Conservation (phyloP, 2,888 invertebrate genomes). For the Abrostola triplasia region DNA sequence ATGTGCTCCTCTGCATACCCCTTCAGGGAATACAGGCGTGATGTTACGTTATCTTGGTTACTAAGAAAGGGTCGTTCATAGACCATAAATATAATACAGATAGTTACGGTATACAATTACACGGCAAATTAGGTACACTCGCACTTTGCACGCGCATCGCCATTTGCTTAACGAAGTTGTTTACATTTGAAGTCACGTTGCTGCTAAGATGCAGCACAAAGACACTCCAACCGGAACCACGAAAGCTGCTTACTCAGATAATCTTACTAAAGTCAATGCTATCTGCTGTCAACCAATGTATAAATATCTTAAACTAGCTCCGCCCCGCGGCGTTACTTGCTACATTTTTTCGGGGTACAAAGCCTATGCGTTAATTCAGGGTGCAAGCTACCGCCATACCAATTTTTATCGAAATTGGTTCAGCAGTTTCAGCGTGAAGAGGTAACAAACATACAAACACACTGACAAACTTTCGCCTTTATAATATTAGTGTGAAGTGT, state of each 20-base stretch:
- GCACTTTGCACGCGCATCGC: conserved; percentile 53
- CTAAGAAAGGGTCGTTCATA: background rate
- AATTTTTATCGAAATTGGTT: no score
- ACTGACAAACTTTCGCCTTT: no score
- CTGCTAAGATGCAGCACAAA: conserved; percentile 59
- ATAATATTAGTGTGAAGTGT: no score
- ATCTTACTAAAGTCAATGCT: conserved; percentile 8
- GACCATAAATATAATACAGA: conserved; percentile 8
- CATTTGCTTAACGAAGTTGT: conserved; percentile 55
- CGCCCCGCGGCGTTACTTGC: no score
- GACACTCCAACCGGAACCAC: conserved; percentile 38
- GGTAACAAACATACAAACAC: no score
- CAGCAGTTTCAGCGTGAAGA: no score
- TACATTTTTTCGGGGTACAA: no score
- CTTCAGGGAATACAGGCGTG: no score
- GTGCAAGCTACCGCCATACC: no score
- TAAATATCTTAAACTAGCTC: background rate
- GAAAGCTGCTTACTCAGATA: conserved; percentile 27
- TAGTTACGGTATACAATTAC: conserved; percentile 30
- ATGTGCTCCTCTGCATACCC: no score
- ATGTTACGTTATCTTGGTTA: no score
- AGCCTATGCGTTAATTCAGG: no score
- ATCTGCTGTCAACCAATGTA: background rate
- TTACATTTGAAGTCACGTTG: conserved; percentile 68
- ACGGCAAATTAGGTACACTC: conserved; percentile 25